phyloP scores from a whole-genome alignment of 1,140 invertebrate genomes.

The Drosophila orosa region DNA sequence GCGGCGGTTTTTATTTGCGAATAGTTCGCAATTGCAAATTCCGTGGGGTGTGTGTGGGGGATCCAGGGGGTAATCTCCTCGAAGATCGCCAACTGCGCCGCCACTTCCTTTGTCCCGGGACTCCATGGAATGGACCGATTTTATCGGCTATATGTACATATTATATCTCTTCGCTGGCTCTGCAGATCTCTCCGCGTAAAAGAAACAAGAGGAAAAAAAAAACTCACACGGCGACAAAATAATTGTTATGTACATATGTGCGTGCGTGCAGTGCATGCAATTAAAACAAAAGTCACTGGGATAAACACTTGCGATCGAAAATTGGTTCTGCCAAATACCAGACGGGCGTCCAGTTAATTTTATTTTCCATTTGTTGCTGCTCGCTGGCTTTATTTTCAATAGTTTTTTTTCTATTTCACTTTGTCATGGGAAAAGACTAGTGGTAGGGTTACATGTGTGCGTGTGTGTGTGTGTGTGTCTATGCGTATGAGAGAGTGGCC shows the following conservation, averaged over 20 bases:
- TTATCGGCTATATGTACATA: slow-evolving; percentile 14
- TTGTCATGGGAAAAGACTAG: slow-evolving; percentile 65
- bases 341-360: background rate
- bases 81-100: slow-evolving; percentile 27
- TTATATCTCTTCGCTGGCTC: slow-evolving; percentile 5
- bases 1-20: slow-evolving; percentile 25
- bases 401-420: slow-evolving; percentile 67
- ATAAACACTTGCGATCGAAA: slow-evolving; percentile 13
- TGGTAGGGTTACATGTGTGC: slow-evolving; percentile 31
- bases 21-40: slow-evolving; percentile 33
- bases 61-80: slow-evolving; percentile 15
- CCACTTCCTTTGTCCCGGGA: slow-evolving; percentile 43
- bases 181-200: slow-evolving; percentile 38
- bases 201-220: slow-evolving; percentile 39
- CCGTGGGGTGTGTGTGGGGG: background rate
- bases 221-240: slow-evolving; percentile 55
- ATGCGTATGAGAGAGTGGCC: slow-evolving; percentile 25
- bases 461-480: slow-evolving; percentile 36
- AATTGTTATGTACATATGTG: slow-evolving; percentile 53
- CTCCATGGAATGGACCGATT: slow-evolving; percentile 9
- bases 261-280: slow-evolving; percentile 22
- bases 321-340: background rate
- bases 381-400: slow-evolving; percentile 37
- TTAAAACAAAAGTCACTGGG: slow-evolving; percentile 20
- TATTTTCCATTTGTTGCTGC: slow-evolving; percentile 33